A percentile compares a stretch with the other conserved stretches of the same genome.
phyloP scores from a whole-genome alignment of 1,140 invertebrate species.

The Rhopalosiphum maidis region DNA sequence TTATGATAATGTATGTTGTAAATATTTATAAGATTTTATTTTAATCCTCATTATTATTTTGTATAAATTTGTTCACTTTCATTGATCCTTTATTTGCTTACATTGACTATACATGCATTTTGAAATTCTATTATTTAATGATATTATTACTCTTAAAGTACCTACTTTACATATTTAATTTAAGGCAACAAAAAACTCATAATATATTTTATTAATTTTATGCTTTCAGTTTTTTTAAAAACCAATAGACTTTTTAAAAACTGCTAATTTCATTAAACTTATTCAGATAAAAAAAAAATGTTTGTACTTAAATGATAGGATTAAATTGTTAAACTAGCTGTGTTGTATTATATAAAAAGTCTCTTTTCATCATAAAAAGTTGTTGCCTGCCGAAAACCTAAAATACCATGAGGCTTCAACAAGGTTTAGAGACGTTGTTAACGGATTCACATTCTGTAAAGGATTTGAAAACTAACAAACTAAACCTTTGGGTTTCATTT shows the following conservation, averaged over 20 bases:
- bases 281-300: background rate
- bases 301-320: background rate
- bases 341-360: background rate
- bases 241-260: background rate
- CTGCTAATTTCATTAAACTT: background rate
- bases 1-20: background rate
- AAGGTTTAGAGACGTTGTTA: conserved; percentile 28
- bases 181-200: background rate
- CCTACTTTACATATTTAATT: background rate
- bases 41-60: background rate
- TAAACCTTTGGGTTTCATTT: conserved; percentile 48
- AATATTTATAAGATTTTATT: background rate
- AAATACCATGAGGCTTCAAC: background rate
- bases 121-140: background rate
- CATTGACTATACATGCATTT: background rate
- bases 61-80: conserved; percentile 20
- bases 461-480: conserved; percentile 38
- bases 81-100: conserved; percentile 6
- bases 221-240: background rate
- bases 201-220: background rate
- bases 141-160: conserved; percentile 3
- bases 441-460: background rate
- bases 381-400: background rate
- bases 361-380: background rate
- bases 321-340: background rate